Evolutionary conservation across 2,888 invertebrate species (phyloP), one percentile per base, ranked within the genome.

Genomic region (Agonopterix arenella): DNA sequence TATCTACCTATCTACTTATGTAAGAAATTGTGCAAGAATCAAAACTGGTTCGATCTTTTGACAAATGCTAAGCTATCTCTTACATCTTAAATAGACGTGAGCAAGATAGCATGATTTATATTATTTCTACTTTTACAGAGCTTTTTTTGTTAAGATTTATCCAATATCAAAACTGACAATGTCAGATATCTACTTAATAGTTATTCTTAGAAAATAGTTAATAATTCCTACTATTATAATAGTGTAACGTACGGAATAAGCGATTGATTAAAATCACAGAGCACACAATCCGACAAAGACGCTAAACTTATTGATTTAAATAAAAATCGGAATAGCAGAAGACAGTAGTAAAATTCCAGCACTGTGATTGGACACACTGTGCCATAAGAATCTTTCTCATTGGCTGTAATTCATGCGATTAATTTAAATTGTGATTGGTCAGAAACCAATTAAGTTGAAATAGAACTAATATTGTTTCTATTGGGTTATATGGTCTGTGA

Each of bases 11-110:
- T 72, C 80, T 83, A 81, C 73, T 76, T 84, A 83, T 58, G 66
- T 73, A 68, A 77, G 78, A 84, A 83, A 76, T 85, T 85, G 86
- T 86, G 86, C 84, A 81, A 70, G 68, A 80, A 68, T 73, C 64
- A 62, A 74, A 75, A 68, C 62, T 55, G 58, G 58, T 61, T 62
- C 45, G 48, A 49, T 48, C 48, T 44, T 53, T 53, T 45, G 36
- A 46, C 43, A 48, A 40, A 51, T 50, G 48, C 47, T 18, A 49
- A 46, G 36, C 44, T 46, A 43, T 46, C 36, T 53, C 48, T 51
- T 43, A 50, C 44, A 11, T 10, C 11, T 36, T 48, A 50, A 52
- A 52, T 52, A 46, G 41, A 52, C 42, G 44, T 48, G 45, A 53
- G 48, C 48, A 52, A 47, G 50, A 50, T 45, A 53, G 49, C 42